Percentiles rank a stretch among this genome's conserved stretches.
These are phyloP conservation scores for Acromyrmex charruanus DNA, from an alignment of 1,140 invertebrate species.

Conservation along the genomic window DNA sequence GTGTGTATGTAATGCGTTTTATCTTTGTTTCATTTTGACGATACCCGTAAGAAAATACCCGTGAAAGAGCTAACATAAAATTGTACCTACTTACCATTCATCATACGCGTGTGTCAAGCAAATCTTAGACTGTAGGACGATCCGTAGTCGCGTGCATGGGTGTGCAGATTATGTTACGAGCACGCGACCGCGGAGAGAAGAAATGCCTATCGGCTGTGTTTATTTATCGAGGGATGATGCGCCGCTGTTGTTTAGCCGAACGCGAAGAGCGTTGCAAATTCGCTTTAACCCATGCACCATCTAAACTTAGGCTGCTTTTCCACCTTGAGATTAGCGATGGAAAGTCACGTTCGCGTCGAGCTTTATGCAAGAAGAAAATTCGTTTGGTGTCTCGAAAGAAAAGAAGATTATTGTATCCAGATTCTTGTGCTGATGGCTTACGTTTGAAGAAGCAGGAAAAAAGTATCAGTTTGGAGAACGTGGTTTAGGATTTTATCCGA, in stretches of 20 bases:
- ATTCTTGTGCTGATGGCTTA: constrained; percentile 7
- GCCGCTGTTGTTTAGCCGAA: constrained; percentile 51
- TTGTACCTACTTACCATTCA: constrained; percentile 65
- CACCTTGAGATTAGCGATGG: constrained; percentile 19
- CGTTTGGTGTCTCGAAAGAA: background rate
- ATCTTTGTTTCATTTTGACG: constrained; percentile 66
- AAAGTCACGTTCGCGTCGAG: background rate
- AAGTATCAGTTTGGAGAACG: background rate
- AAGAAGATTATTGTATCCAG: background rate
- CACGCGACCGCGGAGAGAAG: constrained; percentile 60
- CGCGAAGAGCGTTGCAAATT: constrained; percentile 3
- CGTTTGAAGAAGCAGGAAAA: background rate
- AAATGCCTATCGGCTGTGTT: constrained; percentile 70
- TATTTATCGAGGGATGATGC: constrained; percentile 65
- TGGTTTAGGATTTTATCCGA: background rate
- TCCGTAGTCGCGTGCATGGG: constrained; percentile 30
- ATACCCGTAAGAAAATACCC: constrained; percentile 1
- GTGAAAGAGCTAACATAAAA: constrained; percentile 62
- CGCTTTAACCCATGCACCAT: constrained; percentile 23
- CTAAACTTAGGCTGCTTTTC: background rate
- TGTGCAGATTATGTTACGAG: too few species aligned
- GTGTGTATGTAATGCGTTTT: constrained; percentile 65
- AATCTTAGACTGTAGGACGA: constrained; percentile 68
- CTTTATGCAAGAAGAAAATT: background rate
- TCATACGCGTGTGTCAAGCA: constrained; percentile 65